phyloP scores from a whole-genome alignment of 2,113 vertebrate species.

The Oncorhynchus clarkii region DNA sequence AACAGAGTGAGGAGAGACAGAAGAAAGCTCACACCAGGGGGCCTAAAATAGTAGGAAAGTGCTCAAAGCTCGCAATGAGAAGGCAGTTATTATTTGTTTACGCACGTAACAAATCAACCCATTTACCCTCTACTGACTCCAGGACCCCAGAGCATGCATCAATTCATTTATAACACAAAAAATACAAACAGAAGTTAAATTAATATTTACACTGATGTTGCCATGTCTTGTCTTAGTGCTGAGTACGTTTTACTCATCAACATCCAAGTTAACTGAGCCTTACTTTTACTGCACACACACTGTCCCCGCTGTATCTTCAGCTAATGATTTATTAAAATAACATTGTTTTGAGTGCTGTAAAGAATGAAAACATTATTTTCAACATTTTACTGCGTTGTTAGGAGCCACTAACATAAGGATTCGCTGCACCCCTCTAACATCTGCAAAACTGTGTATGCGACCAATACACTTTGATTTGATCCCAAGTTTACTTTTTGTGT shows the following conservation, averaged over 20 bases:
- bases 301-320: slow-evolving; percentile 20
- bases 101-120: slow-evolving; percentile 50
- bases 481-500: too few relatives aligned
- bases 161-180: slow-evolving; percentile 43
- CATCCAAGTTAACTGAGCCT: slow-evolving; percentile 40
- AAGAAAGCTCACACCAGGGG: slow-evolving; percentile 31
- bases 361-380: background rate
- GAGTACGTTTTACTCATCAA: slow-evolving; percentile 18
- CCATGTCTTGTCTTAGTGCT: slow-evolving; percentile 25
- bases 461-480: too few relatives aligned
- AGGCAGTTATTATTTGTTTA: slow-evolving; percentile 24
- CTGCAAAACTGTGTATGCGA: too few relatives aligned
- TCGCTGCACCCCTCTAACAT: too few relatives aligned
- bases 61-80: slow-evolving; percentile 22
- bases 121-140: slow-evolving; percentile 45
- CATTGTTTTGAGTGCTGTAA: background rate
- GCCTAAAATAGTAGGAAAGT: slow-evolving; percentile 50
- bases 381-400: too few relatives aligned
- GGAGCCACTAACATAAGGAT: too few relatives aligned
- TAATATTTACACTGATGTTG: slow-evolving; percentile 42
- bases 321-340: background rate
- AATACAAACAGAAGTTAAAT: slow-evolving; percentile 48
- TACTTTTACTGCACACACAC: background rate
- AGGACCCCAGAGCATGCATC: slow-evolving; percentile 28
- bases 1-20: slow-evolving; percentile 26